Percentiles rank a stretch among this genome's conserved stretches.
Conservation (phyloP, 64 coral and sea anemone species). For the Trachythela sp. region DNA sequence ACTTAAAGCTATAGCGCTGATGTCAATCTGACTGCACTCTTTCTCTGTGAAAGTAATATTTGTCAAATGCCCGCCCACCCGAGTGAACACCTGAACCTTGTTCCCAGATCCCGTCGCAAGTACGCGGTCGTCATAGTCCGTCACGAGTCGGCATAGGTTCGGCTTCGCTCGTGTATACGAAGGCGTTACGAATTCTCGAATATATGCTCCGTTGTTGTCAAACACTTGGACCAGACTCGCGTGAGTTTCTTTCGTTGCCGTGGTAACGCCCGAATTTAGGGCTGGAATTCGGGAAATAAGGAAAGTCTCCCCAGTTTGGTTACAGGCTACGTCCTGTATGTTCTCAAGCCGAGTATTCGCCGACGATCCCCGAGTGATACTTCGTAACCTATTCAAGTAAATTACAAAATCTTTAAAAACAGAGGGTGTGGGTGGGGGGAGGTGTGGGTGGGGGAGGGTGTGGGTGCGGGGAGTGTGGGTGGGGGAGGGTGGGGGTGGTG, state of each 20-base stretch:
- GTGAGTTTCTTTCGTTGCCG: background rate
- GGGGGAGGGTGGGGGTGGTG: too few species aligned
- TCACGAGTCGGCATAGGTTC: background rate
- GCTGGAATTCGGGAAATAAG: background rate
- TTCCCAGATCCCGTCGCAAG: background rate
- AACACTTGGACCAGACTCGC: background rate
- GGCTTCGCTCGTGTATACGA: background rate
- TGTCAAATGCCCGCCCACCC: background rate
- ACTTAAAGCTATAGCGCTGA: background rate
- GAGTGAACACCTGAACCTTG: slow-evolving; percentile 15
- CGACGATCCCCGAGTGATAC: background rate
- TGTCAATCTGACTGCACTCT: background rate
- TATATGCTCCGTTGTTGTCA: background rate
- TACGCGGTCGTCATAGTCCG: slow-evolving; percentile 13
- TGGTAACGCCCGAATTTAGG: background rate
- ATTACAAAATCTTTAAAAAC: too few species aligned
- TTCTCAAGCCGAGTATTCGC: background rate
- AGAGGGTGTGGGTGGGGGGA: too few species aligned
- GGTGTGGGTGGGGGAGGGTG: too few species aligned
- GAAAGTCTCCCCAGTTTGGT: background rate
- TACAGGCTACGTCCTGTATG: background rate
- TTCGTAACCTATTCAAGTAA: background rate
- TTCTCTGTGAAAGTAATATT: slow-evolving; percentile 11
- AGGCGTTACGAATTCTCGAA: background rate
- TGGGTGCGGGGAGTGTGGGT: too few species aligned